Evolutionary conservation across 2,797 vertebrate species (phyloP).

Genomic region (Sebastes elongatus): DNA sequence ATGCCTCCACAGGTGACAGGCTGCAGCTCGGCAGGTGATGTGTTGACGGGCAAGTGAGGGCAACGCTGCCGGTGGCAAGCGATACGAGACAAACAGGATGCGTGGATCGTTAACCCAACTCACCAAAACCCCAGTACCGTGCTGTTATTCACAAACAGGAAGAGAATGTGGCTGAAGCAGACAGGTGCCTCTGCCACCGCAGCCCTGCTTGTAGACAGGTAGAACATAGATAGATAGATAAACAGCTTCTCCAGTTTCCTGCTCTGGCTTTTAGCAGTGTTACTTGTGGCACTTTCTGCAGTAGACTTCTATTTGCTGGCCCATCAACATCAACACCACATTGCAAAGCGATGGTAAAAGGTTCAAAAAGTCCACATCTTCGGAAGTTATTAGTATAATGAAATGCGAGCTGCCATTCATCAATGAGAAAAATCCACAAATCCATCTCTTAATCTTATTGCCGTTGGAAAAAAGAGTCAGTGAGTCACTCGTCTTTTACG

Average conservation of each 20-base stretch:
- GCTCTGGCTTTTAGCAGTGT: conserved; percentile 27
- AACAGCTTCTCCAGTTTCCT: conserved; percentile 48
- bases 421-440: conserved; percentile 29
- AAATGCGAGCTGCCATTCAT: conserved; percentile 43
- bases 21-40: conserved; percentile 25
- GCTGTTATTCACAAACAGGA: conserved; percentile 82
- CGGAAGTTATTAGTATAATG: conserved; percentile 49
- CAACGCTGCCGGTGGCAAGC: conserved; percentile 5
- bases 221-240: conserved; percentile 22
- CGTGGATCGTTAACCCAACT: conserved; percentile 47
- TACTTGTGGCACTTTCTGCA: conserved; percentile 37
- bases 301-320: conserved; percentile 13
- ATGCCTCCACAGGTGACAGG: conserved; percentile 15
- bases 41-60: conserved; percentile 35
- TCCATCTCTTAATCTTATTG: conserved; percentile 33
- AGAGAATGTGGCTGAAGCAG: conserved; percentile 65
- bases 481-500: conserved; percentile 45
- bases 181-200: conserved; percentile 63
- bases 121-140: conserved; percentile 58
- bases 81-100: conserved; percentile 71
- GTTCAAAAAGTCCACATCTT: conserved; percentile 38
- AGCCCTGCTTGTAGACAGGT: conserved; percentile 46
- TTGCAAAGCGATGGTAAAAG: conserved; percentile 12
- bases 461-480: conserved; percentile 40
- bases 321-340: conserved; percentile 10